A percentile compares a stretch with the other conserved stretches of the same genome.
Conservation (phyloP, 2,113 vertebrate genomes). For the Sinocyclocheilus rhinocerous region DNA sequence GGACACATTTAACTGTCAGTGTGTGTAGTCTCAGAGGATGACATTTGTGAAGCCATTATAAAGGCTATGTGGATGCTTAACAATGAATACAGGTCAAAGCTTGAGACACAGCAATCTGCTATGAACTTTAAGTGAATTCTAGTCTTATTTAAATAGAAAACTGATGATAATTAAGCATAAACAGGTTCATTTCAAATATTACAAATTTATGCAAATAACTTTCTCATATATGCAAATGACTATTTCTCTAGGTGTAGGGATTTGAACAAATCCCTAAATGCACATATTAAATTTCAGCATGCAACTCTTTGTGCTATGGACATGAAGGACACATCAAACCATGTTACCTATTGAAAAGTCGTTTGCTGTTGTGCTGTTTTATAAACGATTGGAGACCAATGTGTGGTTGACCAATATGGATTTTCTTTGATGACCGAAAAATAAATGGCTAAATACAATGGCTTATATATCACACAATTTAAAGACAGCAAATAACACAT, state of each 20-base stretch:
- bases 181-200: background rate
- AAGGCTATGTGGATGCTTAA: constrained; percentile 12
- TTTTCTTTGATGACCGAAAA: too few relatives aligned
- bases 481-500: too few relatives aligned
- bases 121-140: background rate
- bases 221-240: background rate
- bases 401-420: too few relatives aligned
- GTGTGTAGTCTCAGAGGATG: background rate
- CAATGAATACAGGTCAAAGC: constrained; percentile 7
- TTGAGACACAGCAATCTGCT: background rate
- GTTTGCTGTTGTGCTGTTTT: too few relatives aligned
- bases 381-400: too few relatives aligned
- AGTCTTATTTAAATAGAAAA: background rate
- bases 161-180: background rate
- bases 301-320: too few relatives aligned
- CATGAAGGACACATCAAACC: too few relatives aligned
- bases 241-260: background rate
- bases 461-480: too few relatives aligned
- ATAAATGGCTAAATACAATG: too few relatives aligned
- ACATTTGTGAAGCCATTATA: constrained; percentile 7
- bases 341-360: too few relatives aligned
- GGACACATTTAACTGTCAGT: constrained; percentile 10
- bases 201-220: background rate
- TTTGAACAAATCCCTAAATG: background rate
- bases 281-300: background rate